Percentiles rank a stretch among this genome's conserved stretches.
phyloP scores from a whole-genome alignment of 2,113 vertebrate species.

The Leucosticte australis region DNA sequence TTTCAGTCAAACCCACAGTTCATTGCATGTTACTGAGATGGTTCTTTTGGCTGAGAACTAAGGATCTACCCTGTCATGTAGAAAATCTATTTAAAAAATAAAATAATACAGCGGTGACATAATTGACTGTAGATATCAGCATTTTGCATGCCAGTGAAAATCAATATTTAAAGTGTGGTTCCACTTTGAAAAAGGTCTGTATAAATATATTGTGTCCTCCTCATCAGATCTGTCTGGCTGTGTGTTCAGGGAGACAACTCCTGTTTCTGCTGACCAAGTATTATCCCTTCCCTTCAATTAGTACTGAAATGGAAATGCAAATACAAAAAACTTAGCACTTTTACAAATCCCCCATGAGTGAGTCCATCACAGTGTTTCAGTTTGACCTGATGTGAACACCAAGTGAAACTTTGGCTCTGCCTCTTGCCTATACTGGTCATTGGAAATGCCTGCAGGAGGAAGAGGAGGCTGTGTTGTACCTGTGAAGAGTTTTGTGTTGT shows the following conservation, averaged over 20 bases:
- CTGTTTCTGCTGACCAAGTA: constrained; percentile 38
- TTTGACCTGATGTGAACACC: background rate
- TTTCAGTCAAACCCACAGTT: constrained; percentile 56
- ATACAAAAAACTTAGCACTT: background rate
- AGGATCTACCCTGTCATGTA: constrained; percentile 13
- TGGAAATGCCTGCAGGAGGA: background rate
- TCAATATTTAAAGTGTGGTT: constrained; percentile 52
- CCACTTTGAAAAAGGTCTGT: constrained; percentile 2
- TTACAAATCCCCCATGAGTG: background rate
- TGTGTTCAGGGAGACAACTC: background rate
- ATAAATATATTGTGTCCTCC: constrained; percentile 4
- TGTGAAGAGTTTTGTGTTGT: background rate
- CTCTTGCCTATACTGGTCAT: background rate
- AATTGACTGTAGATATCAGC: constrained; percentile 45
- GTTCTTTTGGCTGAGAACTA: constrained; percentile 58
- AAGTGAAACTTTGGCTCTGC: background rate
- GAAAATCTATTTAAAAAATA: constrained; percentile 60
- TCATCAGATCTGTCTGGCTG: background rate
- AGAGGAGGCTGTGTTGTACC: background rate
- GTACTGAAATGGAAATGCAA: background rate
- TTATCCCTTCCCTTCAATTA: background rate
- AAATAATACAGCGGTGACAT: constrained; percentile 42
- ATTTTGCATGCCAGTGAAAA: constrained; percentile 32
- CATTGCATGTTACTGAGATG: constrained; percentile 54
- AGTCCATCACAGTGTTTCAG: background rate